phyloP scores from a whole-genome alignment of 2,113 vertebrate genomes.

The Danionella cerebrum region DNA sequence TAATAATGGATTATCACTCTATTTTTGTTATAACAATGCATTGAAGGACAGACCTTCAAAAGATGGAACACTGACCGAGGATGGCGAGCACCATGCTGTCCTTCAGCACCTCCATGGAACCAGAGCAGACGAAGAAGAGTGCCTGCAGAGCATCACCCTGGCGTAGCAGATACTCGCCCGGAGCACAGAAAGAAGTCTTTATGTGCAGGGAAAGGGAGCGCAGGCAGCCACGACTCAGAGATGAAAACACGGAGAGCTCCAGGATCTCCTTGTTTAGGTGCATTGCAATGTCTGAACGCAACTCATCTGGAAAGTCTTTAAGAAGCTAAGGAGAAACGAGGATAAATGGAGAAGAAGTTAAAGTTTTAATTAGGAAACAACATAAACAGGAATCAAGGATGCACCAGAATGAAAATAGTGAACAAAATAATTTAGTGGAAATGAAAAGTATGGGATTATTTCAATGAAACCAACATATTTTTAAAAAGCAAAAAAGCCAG shows the following conservation, averaged over 20 bases:
- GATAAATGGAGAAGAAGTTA: background rate
- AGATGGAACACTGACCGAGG: slow-evolving; percentile 71
- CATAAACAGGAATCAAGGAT: no score
- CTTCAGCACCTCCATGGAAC: slow-evolving; percentile 97
- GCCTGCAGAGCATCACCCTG: slow-evolving; percentile 97
- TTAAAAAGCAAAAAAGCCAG: background rate
- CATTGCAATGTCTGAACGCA: slow-evolving; percentile 97
- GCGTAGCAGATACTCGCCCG: slow-evolving; percentile 91
- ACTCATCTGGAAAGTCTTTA: slow-evolving; percentile 93
- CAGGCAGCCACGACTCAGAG: slow-evolving; percentile 91
- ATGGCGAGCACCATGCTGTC: slow-evolving; percentile 94
- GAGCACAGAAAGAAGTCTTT: slow-evolving; percentile 95
- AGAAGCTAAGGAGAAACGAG: slow-evolving; percentile 70
- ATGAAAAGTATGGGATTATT: background rate
- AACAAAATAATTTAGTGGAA: no score
- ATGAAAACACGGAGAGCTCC: slow-evolving; percentile 88
- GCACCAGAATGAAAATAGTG: no score
- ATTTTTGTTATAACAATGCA: no score
- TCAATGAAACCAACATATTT: no score
- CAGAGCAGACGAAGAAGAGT: slow-evolving; percentile 96
- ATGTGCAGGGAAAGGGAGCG: slow-evolving; percentile 95
- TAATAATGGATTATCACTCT: no score
- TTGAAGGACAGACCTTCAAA: no score
- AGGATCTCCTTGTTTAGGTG: slow-evolving; percentile 98
- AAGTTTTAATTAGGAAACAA: no score